Evolutionary conservation across 2,888 invertebrate species (phyloP).

Genomic region (Sinelater perroti): DNA sequence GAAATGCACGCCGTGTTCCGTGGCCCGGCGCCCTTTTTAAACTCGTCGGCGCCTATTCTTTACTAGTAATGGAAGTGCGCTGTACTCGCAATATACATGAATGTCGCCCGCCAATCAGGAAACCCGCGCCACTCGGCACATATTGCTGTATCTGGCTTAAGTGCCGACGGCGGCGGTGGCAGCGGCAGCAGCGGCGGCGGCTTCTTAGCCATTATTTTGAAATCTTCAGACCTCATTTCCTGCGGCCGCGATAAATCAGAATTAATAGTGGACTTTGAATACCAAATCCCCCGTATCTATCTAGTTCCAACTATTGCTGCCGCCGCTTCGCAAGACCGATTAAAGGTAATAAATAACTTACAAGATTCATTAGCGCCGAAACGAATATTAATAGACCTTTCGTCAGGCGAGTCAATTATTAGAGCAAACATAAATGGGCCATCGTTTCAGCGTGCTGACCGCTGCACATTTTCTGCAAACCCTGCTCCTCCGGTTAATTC

Average conservation of each 20-base stretch:
- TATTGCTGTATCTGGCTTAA: slow-evolving; percentile 1
- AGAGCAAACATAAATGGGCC: slow-evolving; percentile 37
- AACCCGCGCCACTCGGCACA: background rate
- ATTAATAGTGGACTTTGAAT: slow-evolving; percentile 29
- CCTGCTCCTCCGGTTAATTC: background rate
- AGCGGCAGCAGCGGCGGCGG: no score
- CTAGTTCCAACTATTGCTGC: slow-evolving; percentile 32
- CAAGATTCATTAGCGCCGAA: slow-evolving; percentile 55
- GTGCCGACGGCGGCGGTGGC: background rate
- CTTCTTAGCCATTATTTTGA: slow-evolving; percentile 19
- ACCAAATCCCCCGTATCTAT: slow-evolving; percentile 13
- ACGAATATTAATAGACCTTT: slow-evolving; percentile 57
- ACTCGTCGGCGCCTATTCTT: slow-evolving; percentile 16
- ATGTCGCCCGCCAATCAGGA: slow-evolving; percentile 21
- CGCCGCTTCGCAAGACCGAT: slow-evolving; percentile 38
- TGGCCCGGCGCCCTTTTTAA: slow-evolving; percentile 11
- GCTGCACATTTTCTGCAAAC: slow-evolving; percentile 17
- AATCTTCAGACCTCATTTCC: slow-evolving; percentile 24
- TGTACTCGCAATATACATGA: slow-evolving; percentile 25
- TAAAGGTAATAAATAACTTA: slow-evolving; percentile 55
- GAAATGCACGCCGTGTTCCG: slow-evolving; percentile 6
- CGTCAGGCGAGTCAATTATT: slow-evolving; percentile 37
- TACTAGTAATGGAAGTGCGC: slow-evolving; percentile 22
- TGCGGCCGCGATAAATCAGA: slow-evolving; percentile 25
- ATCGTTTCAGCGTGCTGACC: slow-evolving; percentile 28